Base-by-base conservation (phyloP, 2,797 vertebrate genomes). In the Pseudotriccus pelzelni region DNA sequence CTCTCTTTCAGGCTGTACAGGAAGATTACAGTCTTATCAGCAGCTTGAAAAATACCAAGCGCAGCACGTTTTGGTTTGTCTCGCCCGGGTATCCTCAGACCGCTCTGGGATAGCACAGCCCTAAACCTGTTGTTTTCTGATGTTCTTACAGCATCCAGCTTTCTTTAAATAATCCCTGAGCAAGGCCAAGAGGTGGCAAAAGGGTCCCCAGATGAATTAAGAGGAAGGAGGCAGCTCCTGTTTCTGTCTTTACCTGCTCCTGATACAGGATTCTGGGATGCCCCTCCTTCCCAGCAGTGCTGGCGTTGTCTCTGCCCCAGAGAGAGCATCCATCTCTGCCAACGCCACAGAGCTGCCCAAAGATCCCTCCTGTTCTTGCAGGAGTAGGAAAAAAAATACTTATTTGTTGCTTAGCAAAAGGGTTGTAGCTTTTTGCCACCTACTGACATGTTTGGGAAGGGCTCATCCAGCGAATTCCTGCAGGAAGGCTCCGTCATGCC, bases 391-490 rank as follows among this genome's bases (percentile, higher is more conserved):
- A 30, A 43, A 84, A 84, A 53, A 7, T 3, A 14, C n/a, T 75
- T 25, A 13, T 58, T 75, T 47, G 66, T 46, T 15, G 53, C 75
- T 49, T 4, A 78, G 73, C 76, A n/a, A 69, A 78, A 95, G 82
- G 92, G 73, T 46, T 97, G 96, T 68, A 88, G 87, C 89, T 95
- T 95, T 94, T 97, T 97, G 96, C 95, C 96, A 96, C 94, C 96
- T 97, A 95, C 92, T 96, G 96, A 96, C 93, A 66, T 2, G 50
- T 62, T 93, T 78, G 87, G 96, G 73, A 97, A 96, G 3, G 66
- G 63, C 92, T 85, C 34, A n/a, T 10, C 47, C 87, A 11, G 63
- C 0, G 64, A 72, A 43, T 84, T 72, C 84, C 89, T 49, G 81
- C 79, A 62, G 75, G 41, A 50, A 59, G 58, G 62, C 73, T 91